Conservation (phyloP, 2,113 vertebrate genomes). For the Cariama cristata region DNA sequence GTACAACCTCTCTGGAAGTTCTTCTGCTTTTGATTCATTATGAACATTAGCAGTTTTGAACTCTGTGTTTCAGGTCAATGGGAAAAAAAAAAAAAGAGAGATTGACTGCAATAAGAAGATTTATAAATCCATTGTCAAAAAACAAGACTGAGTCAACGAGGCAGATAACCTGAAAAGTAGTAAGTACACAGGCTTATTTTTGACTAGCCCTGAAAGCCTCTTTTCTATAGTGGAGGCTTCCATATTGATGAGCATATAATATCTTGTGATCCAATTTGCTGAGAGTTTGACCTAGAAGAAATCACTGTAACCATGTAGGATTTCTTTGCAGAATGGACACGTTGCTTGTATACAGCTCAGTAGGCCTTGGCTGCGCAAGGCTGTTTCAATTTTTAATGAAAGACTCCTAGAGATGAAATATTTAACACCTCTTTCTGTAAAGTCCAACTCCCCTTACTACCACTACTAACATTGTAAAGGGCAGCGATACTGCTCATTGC, state of each 20-base stretch:
- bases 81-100: background rate
- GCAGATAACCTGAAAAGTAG: background rate
- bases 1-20: background rate
- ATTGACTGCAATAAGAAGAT: background rate
- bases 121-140: background rate
- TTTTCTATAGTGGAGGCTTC: background rate
- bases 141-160: background rate
- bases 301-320: background rate
- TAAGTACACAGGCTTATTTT: background rate
- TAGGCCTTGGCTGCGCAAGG: background rate
- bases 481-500: background rate
- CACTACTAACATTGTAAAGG: background rate
- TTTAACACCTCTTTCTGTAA: background rate
- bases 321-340: background rate
- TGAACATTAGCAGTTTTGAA: background rate
- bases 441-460: background rate
- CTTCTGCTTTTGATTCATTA: background rate
- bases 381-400: slow-evolving; percentile 34
- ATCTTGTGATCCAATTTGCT: background rate
- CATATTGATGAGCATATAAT: background rate
- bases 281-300: background rate
- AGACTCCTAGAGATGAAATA: background rate
- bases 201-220: background rate
- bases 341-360: background rate
- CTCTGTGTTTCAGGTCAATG: background rate